Base-by-base conservation (phyloP, 2,797 vertebrate genomes). In the Podarcis lilfordi region DNA sequence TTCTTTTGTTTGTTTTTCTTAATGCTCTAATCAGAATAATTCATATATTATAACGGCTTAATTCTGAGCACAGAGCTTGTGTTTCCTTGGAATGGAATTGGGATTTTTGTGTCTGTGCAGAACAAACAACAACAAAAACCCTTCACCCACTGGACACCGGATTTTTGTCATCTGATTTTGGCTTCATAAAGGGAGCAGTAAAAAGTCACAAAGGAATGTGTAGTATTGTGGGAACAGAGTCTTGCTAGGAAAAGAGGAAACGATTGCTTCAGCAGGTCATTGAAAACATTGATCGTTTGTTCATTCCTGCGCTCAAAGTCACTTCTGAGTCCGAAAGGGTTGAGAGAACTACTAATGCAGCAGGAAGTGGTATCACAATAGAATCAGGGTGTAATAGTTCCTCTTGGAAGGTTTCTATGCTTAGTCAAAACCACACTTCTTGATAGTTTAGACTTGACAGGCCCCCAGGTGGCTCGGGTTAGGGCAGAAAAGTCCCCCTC, bases 311-410 rank as follows among this genome's bases (percentile, higher is more conserved):
- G n/a, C 32, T 80, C 79, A 84, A 94, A 93, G 85, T 61, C 74
- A 59, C 45, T 71, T 87, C 85, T 94, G 90, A 93, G 15, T 74
- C 91, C 76, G 88, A 80, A 79, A 89, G 50, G 84, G 86, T 69
- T 74, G 89, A 95, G 92, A 94, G 88, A 93, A 90, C 90, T 86
- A 37, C 93, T 90, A 81, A 89, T 94, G 35, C 90, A 95, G 97
- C 97, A 98, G 98, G 98, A 98, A 98, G 95, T 92, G 92, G 86
- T 94, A 94, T 95, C 96, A 98, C 97, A 98, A 97, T 98, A 96
- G 96, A 95, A 94, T 93, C 96, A 95, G 98, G 98, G 98, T 96
- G 98, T 97, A 97, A 93, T 97, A 95, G 96, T 98, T 98, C 97
- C 97, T 97, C 92, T 96, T 90, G 82, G 40, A 8, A 74, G 8